Evolutionary conservation across 2,888 invertebrate genomes (phyloP), one percentile per base, ranked within the genome.

Genomic region (Eilema depressum): DNA sequence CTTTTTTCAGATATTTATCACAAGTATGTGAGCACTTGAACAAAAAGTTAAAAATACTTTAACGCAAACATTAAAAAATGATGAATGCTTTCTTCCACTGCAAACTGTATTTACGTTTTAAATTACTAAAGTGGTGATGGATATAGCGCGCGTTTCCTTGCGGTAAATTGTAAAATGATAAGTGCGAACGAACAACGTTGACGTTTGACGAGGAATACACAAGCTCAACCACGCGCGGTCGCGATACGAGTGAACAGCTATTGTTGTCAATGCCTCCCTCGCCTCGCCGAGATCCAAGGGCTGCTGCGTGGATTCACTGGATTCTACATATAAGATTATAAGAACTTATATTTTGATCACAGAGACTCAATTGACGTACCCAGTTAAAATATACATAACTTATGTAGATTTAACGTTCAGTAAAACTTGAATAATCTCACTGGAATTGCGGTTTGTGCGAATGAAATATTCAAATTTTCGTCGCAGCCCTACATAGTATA

Each of bases 231-330:
- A 80, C 74, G 68, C 77, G 77, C 84, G 78, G 68, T 53, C 75
- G 41, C 63, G 68, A 71, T 77, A 77, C 79, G 83, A 83, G 73
- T 83, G 82, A 78, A 10, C 33, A 30, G n/a, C 69, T 77, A 70
- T 75, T 81, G 77, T 75, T 77, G 73, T 80, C 76, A 73, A 68
- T 66, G 76, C 78, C 77, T 80, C 80, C 78, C 83, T 80, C 78
- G 63, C 73, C 66, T 74, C 75, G 53, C 57, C 67, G 59, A 70
- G 70, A 68, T n/a, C 26, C 8, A 17, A 77, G 79, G 78, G 81
- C 80, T 81, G 77, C 68, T 74, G 77, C 71, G 74, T 79, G 62
- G 67, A 77, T 68, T 72, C 60, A 70, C 73, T 79, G 62, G 67
- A 77, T 68, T 72, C 60, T 66, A 76, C 61, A 26, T 62, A 56